Evolutionary conservation across 1,140 invertebrate genomes (phyloP), one percentile per base, ranked within the genome.

Genomic region (Sycophaga agraensis): DNA sequence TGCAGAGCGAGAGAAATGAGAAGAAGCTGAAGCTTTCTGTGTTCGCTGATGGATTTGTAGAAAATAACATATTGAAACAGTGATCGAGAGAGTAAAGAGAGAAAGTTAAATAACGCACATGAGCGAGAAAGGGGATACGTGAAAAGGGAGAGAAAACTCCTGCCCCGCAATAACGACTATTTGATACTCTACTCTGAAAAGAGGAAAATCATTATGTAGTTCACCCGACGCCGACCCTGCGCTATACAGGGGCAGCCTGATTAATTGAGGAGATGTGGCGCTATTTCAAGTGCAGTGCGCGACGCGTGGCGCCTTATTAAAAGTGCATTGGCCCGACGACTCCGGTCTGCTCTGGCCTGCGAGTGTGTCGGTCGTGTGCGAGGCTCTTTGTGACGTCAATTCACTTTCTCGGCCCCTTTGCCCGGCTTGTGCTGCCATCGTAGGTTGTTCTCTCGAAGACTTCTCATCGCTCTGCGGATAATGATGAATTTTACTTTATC

Each of bases 201-300:
- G 5, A 31, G 56, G 26, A 54, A 60, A 55, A 61, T 55, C 59
- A 55, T 55, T 55, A 48, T 37, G 17, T 39, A 31, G 11, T 31
- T 31, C 28, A 31, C 28, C 5, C 4, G 28, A 4, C 35, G 11
- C 12, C 16, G 17, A 17, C n/a, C n/a, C 5, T 16, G 55, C 14
- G 34, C 26, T 31, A 24, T 14, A 12, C 12, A 9, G 31, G 40
- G 22, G 0, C 35, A 9, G 5, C 12, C 14, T 58, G 61, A 63
- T 51, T 58, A 63, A 58, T 63, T 53, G 24, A 57, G 21, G 61
- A 53, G 54, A 45, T 21, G 28, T 21, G 39, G 45, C 43, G 51
- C 53, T 61, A 55, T 61, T 61, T 55, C 34, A 54, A 54, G 59
- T 60, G 59, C 42, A 51, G 39, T 3, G 24, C 26, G 51, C 51